These are phyloP conservation scores for Umimayanthus chanpuru DNA, from an alignment of 92 coral and sea anemone species.

Conservation along the genomic window DNA sequence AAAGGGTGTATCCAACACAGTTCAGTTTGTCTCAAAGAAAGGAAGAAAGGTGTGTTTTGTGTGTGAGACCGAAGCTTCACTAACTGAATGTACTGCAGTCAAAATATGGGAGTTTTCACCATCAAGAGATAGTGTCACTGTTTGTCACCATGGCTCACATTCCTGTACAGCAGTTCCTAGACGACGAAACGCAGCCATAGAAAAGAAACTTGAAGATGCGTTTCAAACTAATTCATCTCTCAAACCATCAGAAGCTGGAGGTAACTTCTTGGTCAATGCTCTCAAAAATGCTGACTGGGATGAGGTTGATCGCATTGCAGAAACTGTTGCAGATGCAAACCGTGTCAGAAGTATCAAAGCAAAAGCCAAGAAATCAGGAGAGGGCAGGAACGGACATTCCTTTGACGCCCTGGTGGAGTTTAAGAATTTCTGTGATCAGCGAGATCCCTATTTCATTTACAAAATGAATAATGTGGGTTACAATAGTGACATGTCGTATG, in stretches of 20 bases:
- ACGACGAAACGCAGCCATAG: slow-evolving; percentile 27
- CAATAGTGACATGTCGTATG: slow-evolving; percentile 34
- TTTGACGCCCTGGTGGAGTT: slow-evolving; percentile 46
- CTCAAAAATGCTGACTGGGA: slow-evolving; percentile 17
- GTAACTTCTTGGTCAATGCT: slow-evolving; percentile 27
- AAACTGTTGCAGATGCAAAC: slow-evolving; percentile 17
- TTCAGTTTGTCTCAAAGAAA: slow-evolving; percentile 43
- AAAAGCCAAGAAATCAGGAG: slow-evolving; percentile 9
- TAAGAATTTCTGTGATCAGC: slow-evolving; percentile 38
- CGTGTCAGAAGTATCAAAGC: slow-evolving; percentile 31
- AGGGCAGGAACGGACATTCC: slow-evolving; percentile 12
- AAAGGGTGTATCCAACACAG: slow-evolving; percentile 38
- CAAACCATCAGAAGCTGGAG: slow-evolving; percentile 52
- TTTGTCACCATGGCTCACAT: slow-evolving; percentile 62
- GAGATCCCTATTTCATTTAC: slow-evolving; percentile 41
- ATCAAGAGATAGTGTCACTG: slow-evolving; percentile 37
- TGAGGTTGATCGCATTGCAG: not conserved
- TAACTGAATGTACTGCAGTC: slow-evolving; percentile 47
- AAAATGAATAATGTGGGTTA: slow-evolving; percentile 38
- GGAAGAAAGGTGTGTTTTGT: slow-evolving; percentile 33
- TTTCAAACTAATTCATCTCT: slow-evolving; percentile 42
- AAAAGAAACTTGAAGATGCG: slow-evolving; percentile 37
- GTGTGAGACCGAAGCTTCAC: slow-evolving; percentile 31
- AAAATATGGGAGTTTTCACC: slow-evolving; percentile 67
- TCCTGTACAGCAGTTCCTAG: slow-evolving; percentile 53